Evolutionary conservation across 1,140 invertebrate species (phyloP), one percentile per base, ranked within the genome.

Genomic region (Colletes gigas): DNA sequence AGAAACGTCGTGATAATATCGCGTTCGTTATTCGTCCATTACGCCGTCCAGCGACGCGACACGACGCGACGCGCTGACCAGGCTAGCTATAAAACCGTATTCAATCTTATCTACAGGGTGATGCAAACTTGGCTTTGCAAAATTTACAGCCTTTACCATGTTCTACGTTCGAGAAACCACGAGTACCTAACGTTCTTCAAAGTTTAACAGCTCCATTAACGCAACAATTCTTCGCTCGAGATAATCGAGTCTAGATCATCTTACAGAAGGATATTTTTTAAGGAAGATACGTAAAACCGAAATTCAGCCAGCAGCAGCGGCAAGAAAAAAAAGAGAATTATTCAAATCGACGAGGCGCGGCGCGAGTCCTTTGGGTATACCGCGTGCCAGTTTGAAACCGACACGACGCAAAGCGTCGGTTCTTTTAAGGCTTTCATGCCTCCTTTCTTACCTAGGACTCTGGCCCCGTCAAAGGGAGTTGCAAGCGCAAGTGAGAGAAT

Each of bases 321-420:
- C 2, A 30, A 6, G 47, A 52, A 21, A 50, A 59, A 54, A 41
- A n/a, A 19, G 30, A 72, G 76, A 81, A 88, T 88, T 88, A 88
- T 88, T 88, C 83, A 88, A 85, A 88, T 88, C 59, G 62, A 83
- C 73, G 77, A 82, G 30, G 30, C 30, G 30, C 63, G 57, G 69
- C 81, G 30, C 81, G 72, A 57, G 74, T 63, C 86, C 85, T 70
- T 75, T 52, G 85, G 83, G 86, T 82, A 87, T 88, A 75, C 57
- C 54, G 76, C 70, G 82, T 75, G 74, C 77, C 80, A 77, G 77
- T 88, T 88, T 82, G 79, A 75, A 62, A 44, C 67, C 55, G 73
- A 50, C 72, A 30, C 30, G 30, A 30, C 30, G 30, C 30, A 30
- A 30, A 30, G 30, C 30, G 30, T 30, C 30, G 63, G 63, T 62